A percentile compares a stretch with the other conserved stretches of the same genome.
These are phyloP conservation scores for Botia kubotai DNA, from an alignment of 2,797 vertebrate species.

Conservation along the genomic window DNA sequence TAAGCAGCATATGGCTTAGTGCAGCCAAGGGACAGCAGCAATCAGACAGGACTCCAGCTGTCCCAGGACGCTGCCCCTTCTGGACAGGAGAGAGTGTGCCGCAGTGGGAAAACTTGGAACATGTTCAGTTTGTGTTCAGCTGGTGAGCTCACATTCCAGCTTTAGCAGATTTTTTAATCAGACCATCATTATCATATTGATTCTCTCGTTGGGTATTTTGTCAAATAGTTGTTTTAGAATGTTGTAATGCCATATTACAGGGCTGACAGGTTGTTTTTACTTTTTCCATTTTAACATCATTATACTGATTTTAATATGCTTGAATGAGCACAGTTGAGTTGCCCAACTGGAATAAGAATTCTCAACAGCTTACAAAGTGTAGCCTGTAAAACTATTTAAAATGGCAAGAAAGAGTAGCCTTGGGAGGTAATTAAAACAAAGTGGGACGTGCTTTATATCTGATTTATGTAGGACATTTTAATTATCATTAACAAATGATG, in stretches of 20 bases:
- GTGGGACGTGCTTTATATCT: conserved; percentile 61
- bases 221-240: not conserved
- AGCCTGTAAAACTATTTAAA: conserved; percentile 39
- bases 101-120: not conserved
- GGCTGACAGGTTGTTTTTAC: conserved; percentile 14
- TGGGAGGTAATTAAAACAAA: conserved; percentile 63
- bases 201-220: not conserved
- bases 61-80: conserved; percentile 8
- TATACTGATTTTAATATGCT: conserved; percentile 7
- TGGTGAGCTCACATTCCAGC: not conserved
- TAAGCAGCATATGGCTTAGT: conserved; percentile 43
- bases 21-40: conserved; percentile 27
- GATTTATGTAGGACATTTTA: conserved; percentile 60
- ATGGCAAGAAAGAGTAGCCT: conserved; percentile 53
- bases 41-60: not conserved
- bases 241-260: not conserved
- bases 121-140: not conserved
- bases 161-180: not conserved
- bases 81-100: conserved; percentile 12
- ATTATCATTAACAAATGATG: conserved; percentile 61
- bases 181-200: not conserved
- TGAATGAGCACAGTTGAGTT: conserved; percentile 4
- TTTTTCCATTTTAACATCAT: conserved; percentile 12
- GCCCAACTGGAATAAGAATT: conserved; percentile 16
- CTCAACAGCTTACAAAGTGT: conserved; percentile 37